Evolutionary conservation across 2,888 invertebrate genomes (phyloP), one percentile per base, ranked within the genome.

Genomic region (Antitype chi): DNA sequence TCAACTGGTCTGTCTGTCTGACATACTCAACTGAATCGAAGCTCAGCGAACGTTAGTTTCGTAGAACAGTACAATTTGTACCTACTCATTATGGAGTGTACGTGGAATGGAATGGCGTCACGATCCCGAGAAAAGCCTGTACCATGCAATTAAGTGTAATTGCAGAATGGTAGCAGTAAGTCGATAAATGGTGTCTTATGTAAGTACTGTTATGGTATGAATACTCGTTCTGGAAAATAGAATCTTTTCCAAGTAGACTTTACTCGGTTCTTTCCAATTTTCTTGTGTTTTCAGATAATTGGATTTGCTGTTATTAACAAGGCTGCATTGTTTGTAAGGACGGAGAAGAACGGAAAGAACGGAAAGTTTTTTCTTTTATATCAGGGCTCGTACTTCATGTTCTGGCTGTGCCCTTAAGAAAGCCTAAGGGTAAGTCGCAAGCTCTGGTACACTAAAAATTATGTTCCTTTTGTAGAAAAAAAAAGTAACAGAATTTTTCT

Each of bases 121-220:
- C 71, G 53, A 68, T 80, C 11, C 70, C 62, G 8, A 43, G 83
- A 70, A 83, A 62, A 5, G 23, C 64, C 64, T 52, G 23, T 64
- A 76, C 13, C 23, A 47, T 57, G 57, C 71, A 74, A 69, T 83
- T 77, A 83, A 83, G 38, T 53, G 63, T 72, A 80, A 83, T 80
- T 74, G 53, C 25, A 69, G 55, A 83, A 74, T 76, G 47, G 25
- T 70, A 55, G 17, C 47, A 66, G 72, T 60, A 15, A 25, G 25
- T 52, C 17, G 32, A 81, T 68, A 32, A 59, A 20, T 8, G 23
- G 20, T 64, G 25, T 67, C 32, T 70, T 72, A n/a, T 57, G 20
- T 72, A 1, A 38, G 52, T 60, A 59, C 60, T 32, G 64, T 38
- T 20, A 47, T 57, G 2, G 32, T 52, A 63, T 43, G 68, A 47